Evolutionary conservation across 2,888 invertebrate species (phyloP).

Genomic region (Synanthedon andrenaeformis): DNA sequence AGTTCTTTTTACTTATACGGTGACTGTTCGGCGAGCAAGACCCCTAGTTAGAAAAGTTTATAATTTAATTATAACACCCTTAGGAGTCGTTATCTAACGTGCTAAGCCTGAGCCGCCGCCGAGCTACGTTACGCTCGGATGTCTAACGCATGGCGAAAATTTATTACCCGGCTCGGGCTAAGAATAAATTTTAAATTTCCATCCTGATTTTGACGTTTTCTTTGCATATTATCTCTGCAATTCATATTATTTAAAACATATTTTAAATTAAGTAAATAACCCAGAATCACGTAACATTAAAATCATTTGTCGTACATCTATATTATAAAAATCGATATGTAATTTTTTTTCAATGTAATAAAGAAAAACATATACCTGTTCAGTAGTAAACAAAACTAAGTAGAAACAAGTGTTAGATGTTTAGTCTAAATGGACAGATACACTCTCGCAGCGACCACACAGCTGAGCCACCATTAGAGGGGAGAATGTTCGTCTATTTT

Average conservation of each 20-base stretch:
- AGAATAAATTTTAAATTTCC: neutral
- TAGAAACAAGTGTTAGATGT: neutral
- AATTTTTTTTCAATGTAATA: no score
- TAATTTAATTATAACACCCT: slow-evolving; percentile 68
- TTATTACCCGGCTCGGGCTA: neutral
- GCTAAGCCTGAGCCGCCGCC: neutral
- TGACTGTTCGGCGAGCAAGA: slow-evolving; percentile 43
- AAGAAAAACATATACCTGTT: no score
- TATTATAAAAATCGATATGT: no score
- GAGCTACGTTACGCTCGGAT: neutral
- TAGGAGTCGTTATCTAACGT: slow-evolving; percentile 41
- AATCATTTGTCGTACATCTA: no score
- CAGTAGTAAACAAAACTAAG: no score
- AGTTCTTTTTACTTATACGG: neutral
- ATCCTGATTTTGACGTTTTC: neutral
- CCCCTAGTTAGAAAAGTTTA: slow-evolving; percentile 51
- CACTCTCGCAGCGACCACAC: neutral
- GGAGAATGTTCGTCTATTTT: no score
- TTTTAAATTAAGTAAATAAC: no score
- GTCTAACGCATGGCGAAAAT: neutral
- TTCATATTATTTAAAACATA: no score
- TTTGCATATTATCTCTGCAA: neutral
- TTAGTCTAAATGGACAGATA: neutral
- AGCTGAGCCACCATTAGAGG: neutral
- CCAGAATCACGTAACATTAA: no score